Conservation (phyloP, 2,113 vertebrate genomes). For the Euleptes europaea region DNA sequence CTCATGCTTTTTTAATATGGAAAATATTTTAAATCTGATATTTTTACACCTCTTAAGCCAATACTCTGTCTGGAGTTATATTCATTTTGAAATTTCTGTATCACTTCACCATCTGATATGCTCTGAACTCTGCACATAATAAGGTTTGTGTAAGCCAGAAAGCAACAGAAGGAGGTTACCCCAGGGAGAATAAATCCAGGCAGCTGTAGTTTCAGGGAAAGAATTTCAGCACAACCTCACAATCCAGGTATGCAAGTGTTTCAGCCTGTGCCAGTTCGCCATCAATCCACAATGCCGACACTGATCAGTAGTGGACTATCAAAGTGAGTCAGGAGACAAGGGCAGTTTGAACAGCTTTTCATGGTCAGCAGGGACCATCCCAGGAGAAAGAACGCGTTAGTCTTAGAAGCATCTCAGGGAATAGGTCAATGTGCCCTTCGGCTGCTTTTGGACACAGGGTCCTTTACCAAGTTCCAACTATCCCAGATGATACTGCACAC, state of each 20-base stretch:
- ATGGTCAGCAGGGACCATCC: not conserved
- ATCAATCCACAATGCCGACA: not conserved
- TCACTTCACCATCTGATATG: not conserved
- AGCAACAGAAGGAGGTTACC: not conserved
- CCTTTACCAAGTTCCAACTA: not conserved
- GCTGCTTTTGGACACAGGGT: not conserved
- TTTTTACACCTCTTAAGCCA: not conserved
- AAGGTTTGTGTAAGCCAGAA: too few relatives aligned
- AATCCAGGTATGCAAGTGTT: not conserved
- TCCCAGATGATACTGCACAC: not conserved
- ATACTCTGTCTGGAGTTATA: not conserved
- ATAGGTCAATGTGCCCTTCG: not conserved
- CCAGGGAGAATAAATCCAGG: not conserved
- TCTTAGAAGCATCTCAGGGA: not conserved
- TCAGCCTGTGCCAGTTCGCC: not conserved
- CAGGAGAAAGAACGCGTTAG: not conserved
- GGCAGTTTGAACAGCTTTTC: not conserved
- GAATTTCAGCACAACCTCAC: not conserved
- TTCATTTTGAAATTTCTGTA: not conserved
- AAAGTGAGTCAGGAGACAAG: too few relatives aligned
- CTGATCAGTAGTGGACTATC: not conserved
- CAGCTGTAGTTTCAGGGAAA: not conserved
- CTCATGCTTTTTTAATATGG: too few relatives aligned
- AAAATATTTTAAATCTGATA: not conserved
- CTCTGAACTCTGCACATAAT: too few relatives aligned